phyloP scores from a whole-genome alignment of 2,888 invertebrate species.

The Coenonympha arcania region DNA sequence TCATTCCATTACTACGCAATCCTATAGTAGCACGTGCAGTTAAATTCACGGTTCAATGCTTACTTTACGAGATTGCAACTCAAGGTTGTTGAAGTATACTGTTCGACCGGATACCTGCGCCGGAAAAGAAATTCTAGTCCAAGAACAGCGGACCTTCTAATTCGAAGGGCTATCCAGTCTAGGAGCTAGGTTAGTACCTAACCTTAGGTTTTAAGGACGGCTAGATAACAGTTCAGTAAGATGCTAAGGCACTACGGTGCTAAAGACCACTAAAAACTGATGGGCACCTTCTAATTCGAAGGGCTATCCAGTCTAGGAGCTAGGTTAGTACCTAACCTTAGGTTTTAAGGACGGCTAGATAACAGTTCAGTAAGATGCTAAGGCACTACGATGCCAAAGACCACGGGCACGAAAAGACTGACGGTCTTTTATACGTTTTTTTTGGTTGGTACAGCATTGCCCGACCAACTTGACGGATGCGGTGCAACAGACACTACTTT shows the following conservation, averaged over 20 bases:
- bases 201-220: conserved; percentile 13
- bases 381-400: too few species aligned
- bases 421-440: too few species aligned
- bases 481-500: too few species aligned
- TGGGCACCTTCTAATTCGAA: conserved; percentile 31
- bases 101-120: conserved; percentile 9
- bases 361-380: too few species aligned
- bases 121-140: conserved; percentile 27
- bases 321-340: conserved; percentile 15
- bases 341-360: conserved; percentile 1
- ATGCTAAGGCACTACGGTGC: too few species aligned
- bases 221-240: too few species aligned
- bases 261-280: too few species aligned
- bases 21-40: neutral
- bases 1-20: neutral
- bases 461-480: too few species aligned
- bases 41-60: neutral
- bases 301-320: conserved; percentile 14
- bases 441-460: too few species aligned
- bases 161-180: conserved; percentile 20
- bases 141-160: conserved; percentile 33
- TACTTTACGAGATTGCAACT: neutral
- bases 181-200: too few species aligned
- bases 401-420: too few species aligned
- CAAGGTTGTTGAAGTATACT: conserved; percentile 1